Conservation (phyloP, 1,140 invertebrate genomes). For the Chrysopa pallens region DNA sequence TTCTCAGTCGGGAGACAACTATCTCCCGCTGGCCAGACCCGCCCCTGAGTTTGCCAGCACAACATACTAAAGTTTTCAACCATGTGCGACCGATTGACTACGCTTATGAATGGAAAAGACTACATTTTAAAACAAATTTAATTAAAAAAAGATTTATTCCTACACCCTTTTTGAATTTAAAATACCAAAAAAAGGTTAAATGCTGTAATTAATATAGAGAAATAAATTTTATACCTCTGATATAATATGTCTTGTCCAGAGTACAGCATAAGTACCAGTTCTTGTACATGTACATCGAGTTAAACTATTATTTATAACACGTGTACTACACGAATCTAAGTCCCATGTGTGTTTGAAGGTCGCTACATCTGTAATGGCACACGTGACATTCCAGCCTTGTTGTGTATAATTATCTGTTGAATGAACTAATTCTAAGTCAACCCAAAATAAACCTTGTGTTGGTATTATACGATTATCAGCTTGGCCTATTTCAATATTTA, state of each 20-base stretch:
- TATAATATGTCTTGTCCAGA: conserved; percentile 32
- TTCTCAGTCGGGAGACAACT: no score
- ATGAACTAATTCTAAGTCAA: conserved; percentile 22
- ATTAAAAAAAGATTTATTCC: no score
- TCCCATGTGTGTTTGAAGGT: conserved; percentile 24
- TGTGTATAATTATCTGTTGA: conserved; percentile 11
- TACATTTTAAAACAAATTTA: no score
- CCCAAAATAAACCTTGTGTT: conserved; percentile 17
- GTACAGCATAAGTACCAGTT: conserved; percentile 35
- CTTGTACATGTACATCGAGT: conserved; percentile 36
- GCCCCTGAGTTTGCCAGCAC: no score
- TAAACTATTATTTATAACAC: conserved; percentile 24
- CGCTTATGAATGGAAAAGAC: no score
- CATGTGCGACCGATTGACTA: no score
- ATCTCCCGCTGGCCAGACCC: no score
- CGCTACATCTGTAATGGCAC: conserved; percentile 23
- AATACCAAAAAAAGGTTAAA: no score
- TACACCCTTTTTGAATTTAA: no score
- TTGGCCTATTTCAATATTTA: conserved; percentile 27
- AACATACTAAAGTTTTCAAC: no score
- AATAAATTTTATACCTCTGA: conserved; percentile 22
- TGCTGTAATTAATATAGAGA: no score
- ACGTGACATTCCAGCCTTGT: conserved; percentile 28
- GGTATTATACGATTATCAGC: conserved; percentile 11
- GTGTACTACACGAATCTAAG: conserved; percentile 29